Evolutionary conservation across 2,888 invertebrate genomes (phyloP).

Genomic region (Notodonta ziczac): DNA sequence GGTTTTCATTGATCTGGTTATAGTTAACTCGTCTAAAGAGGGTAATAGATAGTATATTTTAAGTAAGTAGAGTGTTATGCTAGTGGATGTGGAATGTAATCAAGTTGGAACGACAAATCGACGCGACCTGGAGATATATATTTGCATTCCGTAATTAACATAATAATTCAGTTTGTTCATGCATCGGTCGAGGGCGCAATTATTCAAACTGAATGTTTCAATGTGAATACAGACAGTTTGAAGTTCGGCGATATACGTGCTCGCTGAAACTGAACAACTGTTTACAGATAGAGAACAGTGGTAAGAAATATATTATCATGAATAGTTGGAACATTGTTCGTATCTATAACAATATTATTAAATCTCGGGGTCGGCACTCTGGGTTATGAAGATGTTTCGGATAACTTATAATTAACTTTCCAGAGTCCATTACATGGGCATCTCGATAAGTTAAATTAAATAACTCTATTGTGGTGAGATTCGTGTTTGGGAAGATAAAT

Average conservation of each 20-base stretch:
- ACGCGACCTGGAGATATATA: constrained; percentile 4
- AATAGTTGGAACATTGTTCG: constrained; percentile 7
- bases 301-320: constrained; percentile 5
- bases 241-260: constrained; percentile 12
- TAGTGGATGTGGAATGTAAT: constrained; percentile 11
- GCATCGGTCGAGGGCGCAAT: constrained; percentile 11
- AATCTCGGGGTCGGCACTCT: neutral
- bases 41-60: constrained; percentile 11
- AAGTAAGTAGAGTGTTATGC: neutral
- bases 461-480: neutral
- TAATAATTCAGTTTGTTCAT: constrained; percentile 21
- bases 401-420: constrained; percentile 19
- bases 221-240: constrained; percentile 13
- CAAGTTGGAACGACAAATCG: constrained; percentile 10
- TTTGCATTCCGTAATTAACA: constrained; percentile 26
- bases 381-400: neutral
- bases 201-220: constrained; percentile 18
- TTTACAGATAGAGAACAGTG: constrained; percentile 6
- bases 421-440: constrained; percentile 2
- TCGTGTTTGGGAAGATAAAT: neutral
- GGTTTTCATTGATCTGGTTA: neutral
- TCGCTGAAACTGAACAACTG: constrained; percentile 8
- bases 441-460: neutral
- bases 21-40: neutral
- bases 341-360: constrained; percentile 1